Conservation (phyloP, 2,888 invertebrate genomes). For the Calliscelio sp. region DNA sequence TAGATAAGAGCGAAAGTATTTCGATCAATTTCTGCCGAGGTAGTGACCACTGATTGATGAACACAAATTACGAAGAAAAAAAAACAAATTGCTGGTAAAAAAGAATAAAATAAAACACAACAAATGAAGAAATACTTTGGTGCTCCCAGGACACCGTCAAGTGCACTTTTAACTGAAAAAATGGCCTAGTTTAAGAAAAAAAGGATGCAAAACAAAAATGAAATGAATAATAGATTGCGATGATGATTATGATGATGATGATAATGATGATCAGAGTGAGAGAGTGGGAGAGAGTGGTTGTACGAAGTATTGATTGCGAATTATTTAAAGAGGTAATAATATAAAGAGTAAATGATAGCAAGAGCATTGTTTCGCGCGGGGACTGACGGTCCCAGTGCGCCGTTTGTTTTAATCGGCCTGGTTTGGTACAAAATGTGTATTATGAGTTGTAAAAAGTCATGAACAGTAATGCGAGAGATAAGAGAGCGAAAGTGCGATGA, state of each 20-base stretch:
- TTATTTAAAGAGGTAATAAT: slow-evolving; percentile 85
- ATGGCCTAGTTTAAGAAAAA: slow-evolving; percentile 84
- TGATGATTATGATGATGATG: slow-evolving; percentile 76
- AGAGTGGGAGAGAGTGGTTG: slow-evolving; percentile 73
- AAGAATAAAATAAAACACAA: slow-evolving; percentile 48
- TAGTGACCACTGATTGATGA: slow-evolving; percentile 80
- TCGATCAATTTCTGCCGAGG: slow-evolving; percentile 85
- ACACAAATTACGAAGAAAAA: no score
- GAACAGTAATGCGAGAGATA: slow-evolving; percentile 72
- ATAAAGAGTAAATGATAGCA: slow-evolving; percentile 83
- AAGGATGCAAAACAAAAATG: slow-evolving; percentile 66
- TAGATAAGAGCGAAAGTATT: slow-evolving; percentile 77
- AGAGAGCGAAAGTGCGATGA: slow-evolving; percentile 75
- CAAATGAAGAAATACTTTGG: slow-evolving; percentile 80
- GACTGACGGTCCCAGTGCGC: slow-evolving; percentile 79
- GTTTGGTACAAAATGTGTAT: slow-evolving; percentile 85
- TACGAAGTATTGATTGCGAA: slow-evolving; percentile 83
- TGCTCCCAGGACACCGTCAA: slow-evolving; percentile 85
- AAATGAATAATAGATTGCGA: slow-evolving; percentile 76
- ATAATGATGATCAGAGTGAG: slow-evolving; percentile 74
- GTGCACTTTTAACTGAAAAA: slow-evolving; percentile 85
- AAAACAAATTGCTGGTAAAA: background rate
- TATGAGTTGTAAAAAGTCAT: slow-evolving; percentile 85
- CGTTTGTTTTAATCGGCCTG: slow-evolving; percentile 85
- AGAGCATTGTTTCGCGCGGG: slow-evolving; percentile 83